Evolutionary conservation across 2,888 invertebrate species (phyloP), one percentile per base, ranked within the genome.

Genomic region (Leucophenga montana): DNA sequence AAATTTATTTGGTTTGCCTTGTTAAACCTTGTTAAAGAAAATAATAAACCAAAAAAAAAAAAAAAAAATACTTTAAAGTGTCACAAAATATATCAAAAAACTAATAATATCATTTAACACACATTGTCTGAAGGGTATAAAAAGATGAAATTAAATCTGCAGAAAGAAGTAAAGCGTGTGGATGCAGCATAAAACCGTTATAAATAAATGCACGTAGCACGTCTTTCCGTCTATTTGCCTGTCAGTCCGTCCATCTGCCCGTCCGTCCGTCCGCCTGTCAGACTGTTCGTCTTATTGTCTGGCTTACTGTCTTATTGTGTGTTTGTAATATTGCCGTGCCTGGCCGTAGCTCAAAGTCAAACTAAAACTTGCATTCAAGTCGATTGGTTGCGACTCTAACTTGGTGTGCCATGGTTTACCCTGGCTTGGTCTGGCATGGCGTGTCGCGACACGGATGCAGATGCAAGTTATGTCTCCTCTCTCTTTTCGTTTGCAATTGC

Each of bases 401-500:
- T 39, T 8, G 39, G 39, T 39, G 39, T 39, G 39, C 39, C 11
- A 39, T 39, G 39, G 39, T 39, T 39, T 39, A 39, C 9, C 11
- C 39, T 39, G 39, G 8, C 39, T 8, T 39, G 39, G 39, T 39
- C 39, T 39, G 39, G 39, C 11, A 11, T 39, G 39, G 39, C 39
- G 39, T 39, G 39, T 39, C 39, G 39, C 39, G 39, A 39, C 39
- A 39, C 39, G 9, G 39, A 11, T 39, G 39, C 39, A 39, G 39
- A 11, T 39, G 39, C 39, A 50, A 50, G 18, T 50, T 50, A 4
- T 50, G 1, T 50, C 18, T 16, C 4, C 6, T 50, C 13, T 50
- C 18, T 50, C n/a, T n/a, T 50, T n/a, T 50, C 1, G 50, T 50
- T 50, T 50, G 46, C 39, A 56, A 57, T 31, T 57, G 76, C 72